Evolutionary conservation across 1,140 invertebrate genomes (phyloP), one percentile per base, ranked within the genome.

Genomic region (Tenebrio molitor): DNA sequence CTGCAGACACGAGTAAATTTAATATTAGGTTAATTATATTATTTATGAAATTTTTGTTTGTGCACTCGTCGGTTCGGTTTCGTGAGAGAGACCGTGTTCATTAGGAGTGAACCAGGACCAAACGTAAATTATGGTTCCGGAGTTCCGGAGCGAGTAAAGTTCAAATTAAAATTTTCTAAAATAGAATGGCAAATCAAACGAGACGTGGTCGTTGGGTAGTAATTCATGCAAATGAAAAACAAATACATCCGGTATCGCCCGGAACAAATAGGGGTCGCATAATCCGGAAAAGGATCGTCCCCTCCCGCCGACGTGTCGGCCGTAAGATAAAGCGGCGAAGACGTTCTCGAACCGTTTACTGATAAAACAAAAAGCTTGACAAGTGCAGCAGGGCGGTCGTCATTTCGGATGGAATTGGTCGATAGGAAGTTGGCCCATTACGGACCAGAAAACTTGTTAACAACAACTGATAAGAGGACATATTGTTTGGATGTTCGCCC

Each of bases 401-500:
- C 72, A 64, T 77, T 71, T 69, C 67, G 62, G 76, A 79, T 81
- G 74, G 77, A 77, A 74, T 73, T 69, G 74, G 74, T 71, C 71
- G 78, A 78, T 76, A 75, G 74, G 71, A 76, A 80, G 69, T 78
- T 77, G 36, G 69, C 41, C 79, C 74, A 81, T 82, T 79, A 81
- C 78, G 74, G 76, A 74, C 76, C 76, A 80, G 78, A 80, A 82
- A 82, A 82, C 78, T 82, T 82, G 80, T 81, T 81, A 81, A 81
- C 80, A 79, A 76, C 74, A 71, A 76, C 73, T 76, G 81, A 82
- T 82, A 82, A 81, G 78, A 71, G 74, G 78, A 77, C 80, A 81
- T 82, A 81, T 81, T 81, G 80, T 81, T 78, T 81, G 80, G 77
- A 81, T 77, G 79, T 75, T 77, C 67, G 79, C 76, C 77, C 74